Evolutionary conservation across 2,113 vertebrate genomes (phyloP).

Genomic region (Probosciger aterrimus): DNA sequence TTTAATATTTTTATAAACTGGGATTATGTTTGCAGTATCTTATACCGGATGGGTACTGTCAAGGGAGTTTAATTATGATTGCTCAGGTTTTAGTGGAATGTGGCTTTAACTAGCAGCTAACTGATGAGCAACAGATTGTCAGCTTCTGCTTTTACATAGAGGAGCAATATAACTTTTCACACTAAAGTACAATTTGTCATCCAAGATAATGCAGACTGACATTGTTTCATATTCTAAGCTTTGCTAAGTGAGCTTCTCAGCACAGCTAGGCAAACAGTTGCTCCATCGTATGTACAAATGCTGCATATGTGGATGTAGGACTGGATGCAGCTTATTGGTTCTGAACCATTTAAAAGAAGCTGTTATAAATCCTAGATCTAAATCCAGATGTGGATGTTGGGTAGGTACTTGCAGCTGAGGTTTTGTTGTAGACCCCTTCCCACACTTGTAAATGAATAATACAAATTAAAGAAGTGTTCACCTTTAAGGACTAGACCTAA

Average conservation of each 20-base stretch:
- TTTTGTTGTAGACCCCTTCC: background rate
- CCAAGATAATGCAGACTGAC: background rate
- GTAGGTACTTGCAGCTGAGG: background rate
- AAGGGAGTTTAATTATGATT: background rate
- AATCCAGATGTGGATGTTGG: background rate
- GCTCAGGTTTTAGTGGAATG: background rate
- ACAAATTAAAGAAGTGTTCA: background rate
- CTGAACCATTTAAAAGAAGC: background rate
- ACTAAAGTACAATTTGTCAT: background rate
- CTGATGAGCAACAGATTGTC: background rate
- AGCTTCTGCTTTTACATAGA: background rate
- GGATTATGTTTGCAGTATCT: background rate
- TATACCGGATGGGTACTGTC: background rate
- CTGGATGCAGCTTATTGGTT: background rate
- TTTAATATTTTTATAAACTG: background rate
- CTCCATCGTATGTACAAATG: rapidly evolving
- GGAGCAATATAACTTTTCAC: background rate
- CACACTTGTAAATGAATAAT: background rate
- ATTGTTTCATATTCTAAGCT: background rate
- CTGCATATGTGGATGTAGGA: background rate
- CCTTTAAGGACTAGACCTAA: background rate
- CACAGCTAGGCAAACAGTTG: background rate
- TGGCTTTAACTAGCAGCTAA: background rate
- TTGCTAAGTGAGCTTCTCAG: background rate
- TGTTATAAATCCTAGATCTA: background rate